Base-by-base conservation (phyloP, 2,888 invertebrate species). In the Chalcosyrphus nemorum region DNA sequence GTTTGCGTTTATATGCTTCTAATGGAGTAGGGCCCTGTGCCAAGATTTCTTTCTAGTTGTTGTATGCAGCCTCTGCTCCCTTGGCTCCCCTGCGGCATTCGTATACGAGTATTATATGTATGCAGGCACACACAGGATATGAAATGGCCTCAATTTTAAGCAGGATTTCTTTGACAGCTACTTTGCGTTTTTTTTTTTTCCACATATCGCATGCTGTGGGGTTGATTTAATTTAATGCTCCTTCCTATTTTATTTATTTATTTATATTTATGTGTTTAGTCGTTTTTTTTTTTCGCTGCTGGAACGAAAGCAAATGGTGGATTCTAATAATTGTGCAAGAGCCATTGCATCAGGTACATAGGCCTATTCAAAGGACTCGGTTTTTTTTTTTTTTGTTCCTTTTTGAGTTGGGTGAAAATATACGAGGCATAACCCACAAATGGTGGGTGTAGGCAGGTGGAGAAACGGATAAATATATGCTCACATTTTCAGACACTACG, bases 81-180 rank as follows among this genome's bases (percentile, higher is more conserved):
- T 77, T 47, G 38, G 29, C 52, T 47, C 52, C 29, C 72, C 66
- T 82, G 72, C 63, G 78, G 47, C 66, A 61, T 19, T 54, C 27
- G 13, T 35, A 50, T 45, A 57, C 27, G 29, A 29, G 29, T 17
- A 7, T 24, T 24, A 24, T 24, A 24, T 24, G 24, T 32, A 66
- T 56, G 47, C 54, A 47, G 41, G 9, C 56, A 70, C 43, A 75
- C 56, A 61, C 32, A 71, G 59, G 61, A 68, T 78, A 65, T 70
- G 57, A 70, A 80, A 70, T 80, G 84, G 74, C 84, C 84, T 80
- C 78, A 80, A 80, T 84, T 84, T 68, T 29, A 32, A 78, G 61
- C 77, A 82, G 66, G 47, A 63, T 80, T 84, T 70, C 80, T 43
- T 80, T 84, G 84, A 74, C 80, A 84, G 80, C 74, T 78, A 71